Conservation (phyloP, 53 echinoderm and acorn worm species). For the Pentamera pediparva region DNA sequence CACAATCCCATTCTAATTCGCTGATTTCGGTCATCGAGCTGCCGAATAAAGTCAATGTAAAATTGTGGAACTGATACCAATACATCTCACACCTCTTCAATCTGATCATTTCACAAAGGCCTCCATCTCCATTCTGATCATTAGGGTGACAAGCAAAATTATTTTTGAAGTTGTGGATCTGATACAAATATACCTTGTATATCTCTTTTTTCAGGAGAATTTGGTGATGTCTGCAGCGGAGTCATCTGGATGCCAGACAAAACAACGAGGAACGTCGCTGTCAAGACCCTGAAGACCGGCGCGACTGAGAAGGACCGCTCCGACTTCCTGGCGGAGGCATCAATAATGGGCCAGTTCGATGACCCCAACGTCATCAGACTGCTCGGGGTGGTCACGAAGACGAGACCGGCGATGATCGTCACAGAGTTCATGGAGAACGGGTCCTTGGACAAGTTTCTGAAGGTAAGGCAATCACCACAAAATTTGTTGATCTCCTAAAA, state of each 20-base stretch:
- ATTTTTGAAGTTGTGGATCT: too few relatives aligned
- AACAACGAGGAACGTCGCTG: conserved; percentile 66
- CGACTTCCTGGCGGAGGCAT: conserved; percentile 93
- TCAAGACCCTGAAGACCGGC: conserved; percentile 94
- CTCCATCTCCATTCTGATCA: too few relatives aligned
- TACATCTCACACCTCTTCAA: too few relatives aligned
- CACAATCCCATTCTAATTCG: too few relatives aligned
- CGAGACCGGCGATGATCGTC: conserved; percentile 83
- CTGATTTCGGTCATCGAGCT: too few relatives aligned
- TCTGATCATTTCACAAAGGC: too few relatives aligned
- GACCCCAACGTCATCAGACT: conserved; percentile 95
- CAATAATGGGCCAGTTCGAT: conserved; percentile 99
- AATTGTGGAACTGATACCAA: too few relatives aligned
- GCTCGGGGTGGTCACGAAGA: conserved; percentile 73
- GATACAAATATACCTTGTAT: too few relatives aligned
- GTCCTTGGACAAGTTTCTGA: conserved; percentile 82
- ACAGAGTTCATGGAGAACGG: conserved; percentile 98
- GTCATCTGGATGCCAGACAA: conserved; percentile 80
- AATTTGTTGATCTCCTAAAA: too few relatives aligned
- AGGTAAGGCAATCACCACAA: too few relatives aligned
- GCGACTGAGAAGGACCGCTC: conserved; percentile 87
- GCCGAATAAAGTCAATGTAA: too few relatives aligned
- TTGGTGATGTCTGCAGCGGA: conserved; percentile 94
- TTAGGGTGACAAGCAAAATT: too few relatives aligned
- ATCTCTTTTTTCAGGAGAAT: conserved; percentile 62